phyloP scores from a whole-genome alignment of 2,888 invertebrate genomes.

The Nemurella pictetii region DNA sequence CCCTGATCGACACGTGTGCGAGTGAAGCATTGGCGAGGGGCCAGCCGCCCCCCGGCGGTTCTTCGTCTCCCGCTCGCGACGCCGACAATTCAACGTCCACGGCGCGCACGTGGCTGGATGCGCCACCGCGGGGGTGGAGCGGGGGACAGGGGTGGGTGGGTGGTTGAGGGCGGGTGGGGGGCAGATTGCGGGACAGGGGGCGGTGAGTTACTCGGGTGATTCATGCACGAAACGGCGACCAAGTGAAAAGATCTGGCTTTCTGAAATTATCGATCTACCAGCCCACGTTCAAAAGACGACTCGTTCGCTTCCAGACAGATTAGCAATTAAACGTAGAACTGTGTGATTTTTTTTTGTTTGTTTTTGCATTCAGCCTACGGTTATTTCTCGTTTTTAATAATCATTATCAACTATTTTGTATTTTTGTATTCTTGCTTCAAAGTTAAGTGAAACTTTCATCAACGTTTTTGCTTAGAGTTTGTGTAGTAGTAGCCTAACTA shows the following conservation, averaged over 20 bases:
- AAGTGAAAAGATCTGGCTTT: slow-evolving; percentile 38
- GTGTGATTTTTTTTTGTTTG: not conserved
- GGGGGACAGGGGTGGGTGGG: slow-evolving; percentile 30
- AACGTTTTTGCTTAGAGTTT: too few species aligned
- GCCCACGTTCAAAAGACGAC: slow-evolving; percentile 40
- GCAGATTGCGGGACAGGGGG: slow-evolving; percentile 11
- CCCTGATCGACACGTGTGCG: slow-evolving; percentile 44
- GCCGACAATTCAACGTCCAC: slow-evolving; percentile 19
- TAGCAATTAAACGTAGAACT: not conserved
- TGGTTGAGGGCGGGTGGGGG: too few species aligned
- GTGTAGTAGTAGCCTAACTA: not conserved
- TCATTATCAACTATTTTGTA: not conserved
- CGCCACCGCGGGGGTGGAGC: not conserved
- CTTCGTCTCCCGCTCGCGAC: slow-evolving; percentile 36
- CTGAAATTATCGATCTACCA: slow-evolving; percentile 39
- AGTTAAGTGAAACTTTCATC: not conserved
- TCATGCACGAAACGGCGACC: slow-evolving; percentile 39
- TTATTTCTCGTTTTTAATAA: not conserved
- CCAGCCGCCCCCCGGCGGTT: slow-evolving; percentile 38
- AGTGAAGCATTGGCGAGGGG: slow-evolving; percentile 43
- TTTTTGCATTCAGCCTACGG: not conserved
- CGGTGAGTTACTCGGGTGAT: slow-evolving; percentile 30
- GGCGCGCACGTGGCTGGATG: not conserved
- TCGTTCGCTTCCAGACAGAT: slow-evolving; percentile 34
- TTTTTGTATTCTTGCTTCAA: not conserved